Evolutionary conservation across 2,888 invertebrate species (phyloP), one percentile per base, ranked within the genome.

Genomic region (Lasius platythorax): DNA sequence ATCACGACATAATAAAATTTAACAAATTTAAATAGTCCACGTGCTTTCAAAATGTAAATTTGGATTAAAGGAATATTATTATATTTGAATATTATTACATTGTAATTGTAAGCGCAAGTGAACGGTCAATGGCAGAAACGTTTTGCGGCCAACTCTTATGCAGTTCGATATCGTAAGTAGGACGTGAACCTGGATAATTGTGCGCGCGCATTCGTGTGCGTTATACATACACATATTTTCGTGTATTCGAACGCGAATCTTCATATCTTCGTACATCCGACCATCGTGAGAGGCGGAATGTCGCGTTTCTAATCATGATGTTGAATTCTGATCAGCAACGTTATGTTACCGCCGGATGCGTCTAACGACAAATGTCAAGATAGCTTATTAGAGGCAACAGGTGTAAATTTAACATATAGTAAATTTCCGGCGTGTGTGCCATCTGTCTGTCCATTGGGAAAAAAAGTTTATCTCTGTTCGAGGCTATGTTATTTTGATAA

Each of bases 131-230:
- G 88, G 83, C 82, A 85, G 87, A 76, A 84, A 86, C 76, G 68
- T 75, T 86, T 85, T 64, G 78, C 86, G 84, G 86, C 89, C 84
- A 87, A 82, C 83, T 83, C 86, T 89, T 78, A 75, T 67, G 79
- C 89, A 92, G 92, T 93, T 94, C 93, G 92, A 93, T 93, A 92
- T 91, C 89, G 91, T 91, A 94, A 94, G 91, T 94, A 92, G 94
- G 94, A 91, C 94, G 90, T 90, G 93, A 92, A 92, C 92, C 92
- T 89, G 87, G 89, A 89, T 78, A 67, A 66, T 72, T 83, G 85
- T 76, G 83, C 79, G 87, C 85, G 86, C 84, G 83, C 85, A 82
- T 66, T 82, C 58, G 75, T 74, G 63, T 67, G 79, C 78, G 46
- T 37, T 37, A 63, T 28, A 50, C 37, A 23, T 30, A 18, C 18